These are phyloP conservation scores for Epizoanthus scotinus DNA, from an alignment of 92 coral and sea anemone genomes.

Conservation along the genomic window DNA sequence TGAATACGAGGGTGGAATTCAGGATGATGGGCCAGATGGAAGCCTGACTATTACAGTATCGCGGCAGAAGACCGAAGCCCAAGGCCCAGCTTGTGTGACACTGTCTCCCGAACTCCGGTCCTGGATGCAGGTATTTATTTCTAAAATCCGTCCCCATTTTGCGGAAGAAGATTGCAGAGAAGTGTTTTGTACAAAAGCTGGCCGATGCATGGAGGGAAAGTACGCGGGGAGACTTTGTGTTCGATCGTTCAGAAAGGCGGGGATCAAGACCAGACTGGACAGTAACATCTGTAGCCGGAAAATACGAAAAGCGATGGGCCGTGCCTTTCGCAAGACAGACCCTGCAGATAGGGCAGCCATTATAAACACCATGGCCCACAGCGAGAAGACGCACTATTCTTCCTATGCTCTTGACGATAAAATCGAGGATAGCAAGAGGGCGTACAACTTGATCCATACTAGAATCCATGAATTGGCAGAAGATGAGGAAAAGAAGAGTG, in stretches of 20 bases:
- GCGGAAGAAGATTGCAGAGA: too few relatives aligned
- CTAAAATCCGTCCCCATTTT: too few relatives aligned
- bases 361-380: neutral
- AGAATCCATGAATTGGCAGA: neutral
- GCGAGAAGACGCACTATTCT: neutral
- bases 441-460: neutral
- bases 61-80: too few relatives aligned
- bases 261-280: neutral
- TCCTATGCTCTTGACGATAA: neutral
- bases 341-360: neutral
- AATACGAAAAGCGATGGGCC: neutral
- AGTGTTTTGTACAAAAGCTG: too few relatives aligned
- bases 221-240: neutral
- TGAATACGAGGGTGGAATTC: too few relatives aligned
- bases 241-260: neutral
- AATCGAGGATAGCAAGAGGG: neutral
- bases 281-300: neutral
- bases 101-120: too few relatives aligned
- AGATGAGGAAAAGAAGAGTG: neutral
- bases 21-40: too few relatives aligned
- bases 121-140: too few relatives aligned
- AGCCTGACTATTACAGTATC: too few relatives aligned
- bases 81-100: too few relatives aligned
- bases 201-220: too few relatives aligned
- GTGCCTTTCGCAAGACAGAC: neutral